Base-by-base conservation (phyloP, 2,797 vertebrate genomes). In the Cyprinella venusta region DNA sequence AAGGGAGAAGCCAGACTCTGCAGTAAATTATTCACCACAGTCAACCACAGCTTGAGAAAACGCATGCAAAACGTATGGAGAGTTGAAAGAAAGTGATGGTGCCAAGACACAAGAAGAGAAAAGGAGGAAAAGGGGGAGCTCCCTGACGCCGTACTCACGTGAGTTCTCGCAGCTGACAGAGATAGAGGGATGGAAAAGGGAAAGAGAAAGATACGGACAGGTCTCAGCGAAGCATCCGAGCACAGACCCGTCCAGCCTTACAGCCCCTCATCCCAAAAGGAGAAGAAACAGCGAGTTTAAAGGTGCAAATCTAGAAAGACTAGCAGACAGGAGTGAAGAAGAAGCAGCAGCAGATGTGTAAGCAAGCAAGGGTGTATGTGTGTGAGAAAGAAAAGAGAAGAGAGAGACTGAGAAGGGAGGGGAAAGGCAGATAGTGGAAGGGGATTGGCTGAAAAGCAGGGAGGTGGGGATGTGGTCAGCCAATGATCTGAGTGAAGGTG, bases 61-160 rank as follows among this genome's bases (percentile, higher is more conserved):
- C 19, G 36, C 56, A 61, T 5, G 45, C 6, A 19, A 72, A 67
- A 80, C 6, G 8, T 36, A 84, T 42, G 33, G 54, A 63, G 30
- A 70, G 21, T 64, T 19, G 16, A 45, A 75, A 1, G n/a, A 42
- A 78, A 56, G 48, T 42, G 16, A 76, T n/a, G 15, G 33, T 76
- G 38, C 2, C 50, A 26, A 33, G 19, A 63, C 61, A 63, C 24
- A 67, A 79, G 30, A 2, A 50, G 24, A 76, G 50, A 45, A 42
- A 24, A 33, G 38, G 61, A 76, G 38, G 18, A 33, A 52, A 33
- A 10, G 61, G 45, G 80, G 76, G 16, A 85, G 76, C 71, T 83
- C 77, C 74, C 80, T 69, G 69, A 64, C 50, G 78, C 72, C 30
- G 72, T 85, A 89, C 88, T 89, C 87, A 89, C 88, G 86, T 87